Evolutionary conservation across 2,113 vertebrate species (phyloP), one percentile per base, ranked within the genome.

Genomic region (Centropus bengalensis): DNA sequence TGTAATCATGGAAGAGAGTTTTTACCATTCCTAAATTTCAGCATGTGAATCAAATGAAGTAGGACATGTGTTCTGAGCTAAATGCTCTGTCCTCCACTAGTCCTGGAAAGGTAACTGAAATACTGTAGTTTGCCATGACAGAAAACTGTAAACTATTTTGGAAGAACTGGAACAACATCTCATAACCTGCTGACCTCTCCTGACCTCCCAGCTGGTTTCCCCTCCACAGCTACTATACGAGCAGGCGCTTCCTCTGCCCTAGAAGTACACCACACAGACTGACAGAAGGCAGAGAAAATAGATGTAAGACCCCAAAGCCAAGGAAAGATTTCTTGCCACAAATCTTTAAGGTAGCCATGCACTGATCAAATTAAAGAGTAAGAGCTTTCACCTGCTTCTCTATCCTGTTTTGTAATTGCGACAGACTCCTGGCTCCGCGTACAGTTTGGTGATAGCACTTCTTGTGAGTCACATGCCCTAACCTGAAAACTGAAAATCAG

Each of bases 401-500:
- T 75, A 32, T 60, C 19, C 4, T 33, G 9, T 75, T 60, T 71
- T 13, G 14, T 75, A 40, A 47, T 13, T 49, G n/a, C 10, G 59
- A 15, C 47, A 26, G 11, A 5, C 24, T 89, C 45, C 40, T 1
- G 1, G 36, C 16, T 49, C 60, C 28, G 5, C 7, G 5, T 22
- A 20, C 18, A 58, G 3, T 30, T 67, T 47, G 40, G 10, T 2
- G 2, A 60, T 51, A 56, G 22, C 32, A 17, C 27, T 90, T 71
- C 51, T 76, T 70, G 30, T 0, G 0, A 90, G 27, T 58, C n/a
- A 28, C 0, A 0, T 58, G 49, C 44, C 27, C 21, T n/a, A 45
- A 40, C 36, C 51, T 44, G 36, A 21, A 64, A 88, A 45, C 3
- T 23, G 13, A 86, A 88, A 22, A 40, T 62, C 42, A 79, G 26